Evolutionary conservation across 2,888 invertebrate species (phyloP).

Genomic region (Mayetiola destructor): DNA sequence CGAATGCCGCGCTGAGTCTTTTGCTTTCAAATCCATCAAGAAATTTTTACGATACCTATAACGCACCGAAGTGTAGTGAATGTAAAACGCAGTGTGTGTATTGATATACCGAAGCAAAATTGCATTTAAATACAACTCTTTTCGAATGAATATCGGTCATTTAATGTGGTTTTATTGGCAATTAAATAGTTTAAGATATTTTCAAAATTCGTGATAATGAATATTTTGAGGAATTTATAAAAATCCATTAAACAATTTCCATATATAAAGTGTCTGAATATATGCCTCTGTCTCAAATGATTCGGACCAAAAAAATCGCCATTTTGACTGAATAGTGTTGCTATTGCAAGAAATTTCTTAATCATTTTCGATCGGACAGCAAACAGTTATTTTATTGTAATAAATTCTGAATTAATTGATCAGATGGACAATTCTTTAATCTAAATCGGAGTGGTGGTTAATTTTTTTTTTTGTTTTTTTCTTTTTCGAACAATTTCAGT

Average conservation of each 20-base stretch:
- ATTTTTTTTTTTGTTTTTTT: background rate
- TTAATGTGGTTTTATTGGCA: background rate
- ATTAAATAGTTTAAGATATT: background rate
- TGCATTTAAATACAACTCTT: background rate
- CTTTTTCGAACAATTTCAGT: too few species aligned
- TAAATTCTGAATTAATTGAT: background rate
- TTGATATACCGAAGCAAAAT: background rate
- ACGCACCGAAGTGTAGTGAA: slow-evolving; percentile 8
- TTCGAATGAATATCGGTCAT: background rate
- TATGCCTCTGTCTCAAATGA: background rate
- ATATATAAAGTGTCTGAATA: background rate
- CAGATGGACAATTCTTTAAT: background rate
- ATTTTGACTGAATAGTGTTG: slow-evolving; percentile 3
- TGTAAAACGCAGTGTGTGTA: background rate
- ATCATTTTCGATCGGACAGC: background rate
- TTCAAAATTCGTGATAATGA: background rate
- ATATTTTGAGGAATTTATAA: background rate
- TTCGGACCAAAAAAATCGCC: background rate
- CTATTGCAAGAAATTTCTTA: background rate
- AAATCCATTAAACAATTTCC: background rate
- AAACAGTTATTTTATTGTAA: background rate
- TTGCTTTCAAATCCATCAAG: background rate
- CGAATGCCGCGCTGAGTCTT: slow-evolving; percentile 9
- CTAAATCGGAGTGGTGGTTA: background rate
- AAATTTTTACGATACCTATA: slow-evolving; percentile 3